Evolutionary conservation across 1,140 invertebrate species (phyloP), one percentile per base, ranked within the genome.

Genomic region (Conopomorpha cramerella): DNA sequence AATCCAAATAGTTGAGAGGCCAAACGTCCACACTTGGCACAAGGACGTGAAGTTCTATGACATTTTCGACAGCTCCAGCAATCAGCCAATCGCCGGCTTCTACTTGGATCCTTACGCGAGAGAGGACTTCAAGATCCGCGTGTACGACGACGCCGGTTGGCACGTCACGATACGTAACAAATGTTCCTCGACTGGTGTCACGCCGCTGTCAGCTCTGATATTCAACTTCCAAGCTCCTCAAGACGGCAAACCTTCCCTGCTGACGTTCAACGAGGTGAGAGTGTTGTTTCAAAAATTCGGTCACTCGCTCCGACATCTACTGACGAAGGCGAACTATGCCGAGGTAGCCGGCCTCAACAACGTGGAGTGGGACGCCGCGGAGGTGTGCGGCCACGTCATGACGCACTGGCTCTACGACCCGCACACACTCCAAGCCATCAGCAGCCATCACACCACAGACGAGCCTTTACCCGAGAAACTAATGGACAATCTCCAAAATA

Each of bases 331-430:
- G 0, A 85, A 86, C 2, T 94, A 93, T 55, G 80, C 84, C n/a
- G 91, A 95, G 65, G 81, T 95, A 1, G 82, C 91, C 4, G 93
- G 93, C 1, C 65, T 92, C 2, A 88, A 85, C 1, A 93, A 93
- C 59, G 82, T 96, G 0, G 94, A 97, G 74, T 95, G 91, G 91
- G 95, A 97, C 72, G 88, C 90, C 8, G 84, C 89, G 0, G 85
- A 88, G 55, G 84, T 95, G 0, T 87, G 87, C 28, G 84, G 87
- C 1, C 79, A 91, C 51, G 89, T 96, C 30, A 84, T 97, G 82
- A 81, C 82, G 8, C 86, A 90, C 61, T 94, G 90, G 86, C 67
- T 94, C 0, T 86, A 87, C 44, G 86, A 93, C 55, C 82, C 86
- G 16, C 63, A 80, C 1, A 82, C 87, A 1, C 72, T 96, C 8